These are phyloP conservation scores for Leptinotarsa undecemlineata DNA, from an alignment of 1,140 invertebrate species.

Conservation along the genomic window DNA sequence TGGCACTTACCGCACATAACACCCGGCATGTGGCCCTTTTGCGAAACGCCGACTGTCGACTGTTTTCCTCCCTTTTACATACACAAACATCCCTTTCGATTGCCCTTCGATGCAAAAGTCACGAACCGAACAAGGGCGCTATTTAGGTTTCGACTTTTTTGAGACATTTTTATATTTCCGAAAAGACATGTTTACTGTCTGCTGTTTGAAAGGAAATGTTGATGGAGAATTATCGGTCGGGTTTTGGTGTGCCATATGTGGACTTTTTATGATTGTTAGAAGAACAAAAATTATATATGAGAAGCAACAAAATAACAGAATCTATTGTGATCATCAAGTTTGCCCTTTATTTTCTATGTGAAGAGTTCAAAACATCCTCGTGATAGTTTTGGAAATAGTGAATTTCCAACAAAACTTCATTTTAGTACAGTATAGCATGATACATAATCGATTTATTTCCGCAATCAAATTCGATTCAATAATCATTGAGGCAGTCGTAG, in stretches of 20 bases:
- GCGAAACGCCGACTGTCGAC: conserved; percentile 6
- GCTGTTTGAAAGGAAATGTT: background rate
- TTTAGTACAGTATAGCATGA: too few relatives aligned
- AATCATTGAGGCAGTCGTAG: too few relatives aligned
- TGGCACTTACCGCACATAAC: background rate
- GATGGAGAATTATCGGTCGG: background rate
- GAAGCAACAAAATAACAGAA: too few relatives aligned
- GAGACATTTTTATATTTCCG: background rate
- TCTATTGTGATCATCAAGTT: too few relatives aligned
- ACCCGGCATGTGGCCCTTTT: conserved; percentile 4
- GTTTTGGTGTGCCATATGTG: background rate
- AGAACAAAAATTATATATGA: background rate
- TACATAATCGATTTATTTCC: too few relatives aligned
- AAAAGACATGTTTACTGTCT: conserved; percentile 4
- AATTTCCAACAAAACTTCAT: too few relatives aligned
- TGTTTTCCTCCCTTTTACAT: conserved; percentile 8
- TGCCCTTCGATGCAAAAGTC: conserved; percentile 5
- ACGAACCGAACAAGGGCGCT: conserved; percentile 1
- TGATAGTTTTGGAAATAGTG: too few relatives aligned
- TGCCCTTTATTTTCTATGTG: too few relatives aligned
- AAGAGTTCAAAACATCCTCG: too few relatives aligned
- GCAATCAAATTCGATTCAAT: too few relatives aligned
- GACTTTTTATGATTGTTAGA: background rate
- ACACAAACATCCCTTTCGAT: conserved; percentile 2
- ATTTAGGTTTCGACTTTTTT: background rate